Evolutionary conservation across 1,140 invertebrate species (phyloP), one percentile per base, ranked within the genome.

Genomic region (Sitobion miscanthi): DNA sequence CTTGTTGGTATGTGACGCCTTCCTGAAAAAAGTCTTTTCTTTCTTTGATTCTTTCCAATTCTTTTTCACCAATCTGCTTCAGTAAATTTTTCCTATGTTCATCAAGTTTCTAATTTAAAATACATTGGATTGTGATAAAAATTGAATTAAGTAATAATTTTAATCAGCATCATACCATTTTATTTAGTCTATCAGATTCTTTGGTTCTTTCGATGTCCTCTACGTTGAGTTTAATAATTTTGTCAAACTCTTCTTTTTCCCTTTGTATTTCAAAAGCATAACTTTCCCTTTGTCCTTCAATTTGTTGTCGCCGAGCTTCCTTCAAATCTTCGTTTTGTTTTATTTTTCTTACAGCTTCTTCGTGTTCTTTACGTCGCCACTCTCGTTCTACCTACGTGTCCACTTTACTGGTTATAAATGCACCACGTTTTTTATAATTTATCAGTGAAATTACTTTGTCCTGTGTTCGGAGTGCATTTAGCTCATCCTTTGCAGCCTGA

Each of bases 21-120:
- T 97, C 97, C 94, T 97, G 96, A 94, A 96, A 96, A 87, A 96
- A 96, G 94, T 96, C 96, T 94, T 96, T 96, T 23, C 96, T 95
- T 0, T 95, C 94, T 35, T 96, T 95, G 11, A 96, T 96, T 95
- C 8, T 96, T 94, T 97, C 96, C 47, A 95, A 95, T 94, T 97
- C 97, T 94, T 97, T 97, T 93, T 97, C 96, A 94, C 97, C 97
- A 42, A 97, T 97, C 95, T 97, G 96, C 94, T 96, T 96, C 94
- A 96, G 95, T 20, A 96, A 90, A 25, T 77, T 92, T 21, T 85
- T 91, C 83, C 94, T 94, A 83, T 94, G 94, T 85, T 93, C 35
- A 17, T 94, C 77, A 23, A 94, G 93, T 91, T 91, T 94, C 94
- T 95, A 54, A 35, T n/a, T 54, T 2, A 42, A 85, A 30, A 42